Base-by-base conservation (phyloP, 1,140 invertebrate genomes). In the Amyelois transitella region DNA sequence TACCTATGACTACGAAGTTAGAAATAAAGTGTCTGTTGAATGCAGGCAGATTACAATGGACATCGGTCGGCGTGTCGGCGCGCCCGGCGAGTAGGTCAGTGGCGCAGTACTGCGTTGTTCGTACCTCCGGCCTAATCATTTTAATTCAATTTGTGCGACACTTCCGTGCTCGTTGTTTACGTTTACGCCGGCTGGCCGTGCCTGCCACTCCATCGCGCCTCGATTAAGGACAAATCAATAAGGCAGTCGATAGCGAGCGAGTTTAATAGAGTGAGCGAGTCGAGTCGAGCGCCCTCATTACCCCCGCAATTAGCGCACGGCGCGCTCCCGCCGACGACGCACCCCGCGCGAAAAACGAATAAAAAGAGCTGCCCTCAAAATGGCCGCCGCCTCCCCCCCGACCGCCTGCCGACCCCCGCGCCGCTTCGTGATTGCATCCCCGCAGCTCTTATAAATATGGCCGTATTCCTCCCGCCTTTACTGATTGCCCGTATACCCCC, bases 391-490 rank as follows among this genome's bases (percentile, higher is more conserved):
- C 77, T 72, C 70, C 77, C 74, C 81, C 73, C 72, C 68, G 58
- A 50, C 60, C 72, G 55, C 71, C 80, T 77, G 69, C 73, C 68
- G 65, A 60, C 77, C 77, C 82, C 81, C 81, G 82, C 81, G 77
- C 78, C 87, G 80, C 85, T 87, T 89, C 83, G 84, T 87, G 87
- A 89, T 87, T 88, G 87, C 87, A 89, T 86, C 87, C 87, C 87
- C 83, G 83, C 83, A 88, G 84, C 86, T 86, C 86, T 88, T 89
- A 89, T 89, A 89, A 89, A 89, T 89, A 89, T 89, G 87, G 86
- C 86, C 83, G 87, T 86, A 86, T 86, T 88, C 82, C 85, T 88
- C 85, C 80, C 83, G 82, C 81, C 77, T 87, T 87, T 88, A 88
- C 88, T 88, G 88, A 89, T 89, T 89, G 88, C 88, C 88, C 86